Percentiles rank a stretch among this genome's conserved stretches.
phyloP scores from a whole-genome alignment of 2,797 vertebrate species.

The Sebastes hopkinsi region DNA sequence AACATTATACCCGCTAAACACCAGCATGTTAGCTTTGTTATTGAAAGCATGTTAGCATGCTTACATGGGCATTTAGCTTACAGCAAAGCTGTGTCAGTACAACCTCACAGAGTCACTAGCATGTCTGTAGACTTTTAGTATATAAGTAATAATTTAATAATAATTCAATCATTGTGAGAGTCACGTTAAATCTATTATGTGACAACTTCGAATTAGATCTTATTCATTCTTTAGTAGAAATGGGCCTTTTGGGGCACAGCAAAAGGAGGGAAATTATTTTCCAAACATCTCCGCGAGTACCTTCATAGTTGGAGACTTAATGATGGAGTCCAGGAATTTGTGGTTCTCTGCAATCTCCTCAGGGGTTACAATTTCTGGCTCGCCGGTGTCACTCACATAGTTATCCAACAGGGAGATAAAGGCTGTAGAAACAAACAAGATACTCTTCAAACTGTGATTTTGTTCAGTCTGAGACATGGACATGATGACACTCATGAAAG shows the following conservation, averaged over 20 bases:
- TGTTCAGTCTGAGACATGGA: not conserved
- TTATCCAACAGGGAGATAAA: constrained; percentile 88
- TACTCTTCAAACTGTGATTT: not conserved
- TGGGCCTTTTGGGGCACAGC: not conserved
- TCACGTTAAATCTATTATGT: not conserved
- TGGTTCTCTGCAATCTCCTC: constrained; percentile 86
- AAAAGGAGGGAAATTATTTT: not conserved
- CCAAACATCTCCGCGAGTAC: constrained; percentile 45
- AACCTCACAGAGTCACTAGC: not conserved
- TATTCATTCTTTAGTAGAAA: not conserved
- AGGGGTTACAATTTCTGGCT: constrained; percentile 84
- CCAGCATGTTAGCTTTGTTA: not conserved
- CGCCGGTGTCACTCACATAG: constrained; percentile 84
- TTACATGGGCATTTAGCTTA: not conserved
- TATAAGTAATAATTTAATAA: not conserved
- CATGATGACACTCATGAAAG: not conserved
- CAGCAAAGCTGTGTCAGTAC: not conserved
- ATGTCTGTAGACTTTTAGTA: not conserved
- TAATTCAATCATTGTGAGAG: not conserved
- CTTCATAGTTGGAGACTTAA: constrained; percentile 83
- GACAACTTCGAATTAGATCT: not conserved
- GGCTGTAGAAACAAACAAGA: constrained; percentile 64
- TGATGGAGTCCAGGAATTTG: constrained; percentile 82
- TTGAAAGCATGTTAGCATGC: not conserved
- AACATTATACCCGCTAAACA: too few species aligned